These are phyloP conservation scores for Tetragonula clypearis DNA, from an alignment of 1,140 invertebrate genomes.

Conservation along the genomic window DNA sequence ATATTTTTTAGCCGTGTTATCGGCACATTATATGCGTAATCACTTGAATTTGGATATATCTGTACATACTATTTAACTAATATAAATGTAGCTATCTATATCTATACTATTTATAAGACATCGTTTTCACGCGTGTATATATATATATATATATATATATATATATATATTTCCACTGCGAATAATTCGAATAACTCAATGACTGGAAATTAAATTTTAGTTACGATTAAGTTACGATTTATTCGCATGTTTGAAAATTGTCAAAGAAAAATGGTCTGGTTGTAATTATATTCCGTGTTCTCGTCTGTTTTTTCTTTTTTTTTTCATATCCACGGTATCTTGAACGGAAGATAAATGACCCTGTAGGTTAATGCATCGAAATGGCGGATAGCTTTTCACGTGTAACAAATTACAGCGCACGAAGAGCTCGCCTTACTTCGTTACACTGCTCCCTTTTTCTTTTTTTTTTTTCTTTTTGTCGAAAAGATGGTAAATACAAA, in stretches of 20 bases:
- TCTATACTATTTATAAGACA: too few species aligned
- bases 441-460: neutral
- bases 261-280: too few species aligned
- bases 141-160: too few species aligned
- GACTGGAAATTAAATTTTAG: neutral
- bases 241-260: neutral
- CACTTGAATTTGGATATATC: conserved; percentile 20
- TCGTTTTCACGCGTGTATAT: too few species aligned
- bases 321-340: neutral
- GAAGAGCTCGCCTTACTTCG: neutral
- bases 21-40: conserved; percentile 10
- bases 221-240: too few species aligned
- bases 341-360: neutral
- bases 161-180: too few species aligned
- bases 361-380: neutral
- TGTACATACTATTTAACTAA: neutral
- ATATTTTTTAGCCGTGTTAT: conserved; percentile 37
- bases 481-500: neutral
- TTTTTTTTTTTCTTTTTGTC: neutral
- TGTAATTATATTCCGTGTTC: neutral
- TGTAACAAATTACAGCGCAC: conserved; percentile 2
- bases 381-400: neutral
- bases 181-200: too few species aligned
- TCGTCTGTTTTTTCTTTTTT: neutral
- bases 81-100: neutral